These are phyloP conservation scores for Synaphobranchus kaupii DNA, from an alignment of 2,797 vertebrate species.

Conservation along the genomic window DNA sequence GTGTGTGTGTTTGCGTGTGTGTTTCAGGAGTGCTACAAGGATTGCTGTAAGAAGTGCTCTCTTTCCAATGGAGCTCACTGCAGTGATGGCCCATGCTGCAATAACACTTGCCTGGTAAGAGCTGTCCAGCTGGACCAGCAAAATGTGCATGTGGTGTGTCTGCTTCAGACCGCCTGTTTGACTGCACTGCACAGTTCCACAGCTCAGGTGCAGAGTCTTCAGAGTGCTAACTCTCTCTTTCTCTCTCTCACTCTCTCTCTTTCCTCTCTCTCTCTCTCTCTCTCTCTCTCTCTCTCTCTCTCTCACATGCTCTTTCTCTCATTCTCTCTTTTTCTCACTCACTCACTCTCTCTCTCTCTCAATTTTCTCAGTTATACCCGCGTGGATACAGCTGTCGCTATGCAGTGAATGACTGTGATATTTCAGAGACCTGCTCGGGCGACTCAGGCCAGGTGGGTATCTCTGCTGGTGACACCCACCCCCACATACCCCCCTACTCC, in stretches of 20 bases:
- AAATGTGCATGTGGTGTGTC: neutral
- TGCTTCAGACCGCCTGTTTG: neutral
- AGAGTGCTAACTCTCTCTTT: neutral
- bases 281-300: neutral
- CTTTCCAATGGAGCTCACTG: constrained; percentile 96
- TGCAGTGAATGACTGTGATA: constrained; percentile 94
- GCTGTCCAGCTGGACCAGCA: neutral
- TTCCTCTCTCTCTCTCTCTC: neutral
- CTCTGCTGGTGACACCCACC: neutral
- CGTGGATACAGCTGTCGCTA: constrained; percentile 91
- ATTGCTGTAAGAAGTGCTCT: constrained; percentile 98
- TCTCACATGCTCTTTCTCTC: neutral
- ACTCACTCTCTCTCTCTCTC: neutral
- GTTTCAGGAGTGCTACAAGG: constrained; percentile 88
- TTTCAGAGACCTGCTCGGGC: constrained; percentile 92
- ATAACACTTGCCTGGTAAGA: constrained; percentile 90
- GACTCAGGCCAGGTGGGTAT: constrained; percentile 91
- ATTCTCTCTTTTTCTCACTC: neutral
- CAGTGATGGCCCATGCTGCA: constrained; percentile 96
- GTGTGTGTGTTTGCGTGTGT: constrained; percentile 47
- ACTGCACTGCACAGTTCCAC: too few relatives aligned
- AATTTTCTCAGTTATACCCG: constrained; percentile 83
- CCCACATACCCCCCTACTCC: neutral
- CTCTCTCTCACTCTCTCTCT: neutral
- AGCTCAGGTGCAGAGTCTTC: neutral